Evolutionary conservation across 2,797 vertebrate species (phyloP), one percentile per base, ranked within the genome.

Genomic region (Lacerta bilineata): DNA sequence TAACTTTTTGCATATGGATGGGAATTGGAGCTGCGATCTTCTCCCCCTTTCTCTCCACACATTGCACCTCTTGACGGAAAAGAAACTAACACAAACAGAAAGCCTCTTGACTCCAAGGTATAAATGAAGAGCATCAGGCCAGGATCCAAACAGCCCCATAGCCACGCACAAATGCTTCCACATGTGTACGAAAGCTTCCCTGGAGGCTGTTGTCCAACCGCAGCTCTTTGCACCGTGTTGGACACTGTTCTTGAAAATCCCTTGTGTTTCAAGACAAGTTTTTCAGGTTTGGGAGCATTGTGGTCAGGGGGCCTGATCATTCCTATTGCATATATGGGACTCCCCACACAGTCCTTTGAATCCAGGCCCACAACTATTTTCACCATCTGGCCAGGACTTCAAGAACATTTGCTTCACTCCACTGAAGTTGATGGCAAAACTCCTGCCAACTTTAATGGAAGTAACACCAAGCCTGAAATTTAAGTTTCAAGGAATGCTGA

Each of bases 401-500:
- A 81, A 75, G 88, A 93, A 91, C 25, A 6, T 55, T 41, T 20
- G 6, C 41, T 91, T 75, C 81, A 84, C 94, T 82, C 85, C 84
- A 84, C 71, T 86, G 91, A 93, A 92, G 74, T 69, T 8, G 50
- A 78, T 7, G 89, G 87, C 84, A 92, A 94, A 94, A 91, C 8
- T 29, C 41, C 74, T 33, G 27, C 64, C 93, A 94, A 94, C 89
- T 80, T 94, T 91, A 94, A 92, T 91, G 90, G 93, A 93, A 94
- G 36, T 2, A 17, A 10, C 5, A 77, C 92, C 88, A 94, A 95
- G 88, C 61, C 86, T 87, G 91, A 94, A 1, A 87, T 90, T 92
- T 92, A 92, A 91, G 88, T 86, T 10, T 86, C 80, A 36, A 87
- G 68, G 88, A 91, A n/a, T 25, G 20, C 80, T 94, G 81, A 91